These are phyloP conservation scores for Pristionchus fissidentatus DNA, from an alignment of 2,888 invertebrate genomes.

Conservation along the genomic window DNA sequence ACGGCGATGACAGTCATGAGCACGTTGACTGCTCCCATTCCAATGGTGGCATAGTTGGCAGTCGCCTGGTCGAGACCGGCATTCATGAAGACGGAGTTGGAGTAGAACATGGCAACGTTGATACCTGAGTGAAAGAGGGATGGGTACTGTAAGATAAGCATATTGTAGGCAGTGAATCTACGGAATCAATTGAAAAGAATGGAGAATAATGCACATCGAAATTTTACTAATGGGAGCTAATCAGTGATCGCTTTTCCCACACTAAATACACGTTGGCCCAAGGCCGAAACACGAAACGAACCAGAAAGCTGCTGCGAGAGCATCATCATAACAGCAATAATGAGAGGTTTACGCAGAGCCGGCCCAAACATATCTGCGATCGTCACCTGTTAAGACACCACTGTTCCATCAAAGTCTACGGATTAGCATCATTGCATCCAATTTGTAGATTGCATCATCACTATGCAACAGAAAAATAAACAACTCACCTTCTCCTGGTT, in stretches of 20 bases:
- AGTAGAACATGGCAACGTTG: conserved; percentile 80
- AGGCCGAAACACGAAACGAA: conserved; percentile 4
- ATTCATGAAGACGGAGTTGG: conserved; percentile 85
- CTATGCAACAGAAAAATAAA: not conserved
- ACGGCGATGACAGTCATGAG: conserved; percentile 87
- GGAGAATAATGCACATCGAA: too few relatives aligned
- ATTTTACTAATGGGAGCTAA: too few relatives aligned
- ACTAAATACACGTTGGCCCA: too few relatives aligned
- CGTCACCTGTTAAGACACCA: conserved; percentile 49
- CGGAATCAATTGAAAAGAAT: too few relatives aligned
- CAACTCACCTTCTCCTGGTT: conserved; percentile 52
- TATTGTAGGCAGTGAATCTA: too few relatives aligned
- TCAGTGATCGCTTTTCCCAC: too few relatives aligned
- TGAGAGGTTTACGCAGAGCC: conserved; percentile 84
- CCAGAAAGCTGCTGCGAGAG: conserved; percentile 90
- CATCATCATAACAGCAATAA: conserved; percentile 88
- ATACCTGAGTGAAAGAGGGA: conserved; percentile 55
- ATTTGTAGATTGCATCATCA: too few relatives aligned
- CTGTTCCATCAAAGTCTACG: not conserved
- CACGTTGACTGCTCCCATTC: conserved; percentile 90
- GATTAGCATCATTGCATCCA: too few relatives aligned
- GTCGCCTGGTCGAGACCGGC: conserved; percentile 81
- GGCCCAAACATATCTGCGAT: conserved; percentile 63
- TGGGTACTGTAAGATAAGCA: not conserved
- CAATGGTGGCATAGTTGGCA: conserved; percentile 87